Conservation (phyloP, 2,888 invertebrate genomes). For the Brenthis hecate region DNA sequence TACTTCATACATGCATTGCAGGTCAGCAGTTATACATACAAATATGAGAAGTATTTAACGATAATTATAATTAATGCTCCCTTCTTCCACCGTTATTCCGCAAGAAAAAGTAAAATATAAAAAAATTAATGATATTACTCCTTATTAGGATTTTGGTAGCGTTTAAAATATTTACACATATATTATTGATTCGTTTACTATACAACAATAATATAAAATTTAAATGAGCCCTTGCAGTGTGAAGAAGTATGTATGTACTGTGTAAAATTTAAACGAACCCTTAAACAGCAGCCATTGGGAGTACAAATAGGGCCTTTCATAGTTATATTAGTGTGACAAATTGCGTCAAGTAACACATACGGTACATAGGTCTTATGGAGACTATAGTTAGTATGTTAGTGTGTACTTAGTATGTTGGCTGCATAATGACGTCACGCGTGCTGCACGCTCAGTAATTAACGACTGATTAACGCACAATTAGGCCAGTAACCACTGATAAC, state of each 20-base stretch:
- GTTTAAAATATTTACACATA: too few relatives aligned
- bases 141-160: too few relatives aligned
- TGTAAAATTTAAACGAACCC: neutral
- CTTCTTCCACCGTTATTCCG: too few relatives aligned
- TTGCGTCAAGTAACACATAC: constrained; percentile 53
- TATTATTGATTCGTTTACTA: too few relatives aligned
- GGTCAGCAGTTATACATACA: too few relatives aligned
- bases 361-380: constrained; percentile 49
- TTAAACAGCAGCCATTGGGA: neutral
- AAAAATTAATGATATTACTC: too few relatives aligned
- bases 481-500: constrained; percentile 59
- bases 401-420: constrained; percentile 27
- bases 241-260: too few relatives aligned
- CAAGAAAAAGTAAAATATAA: too few relatives aligned
- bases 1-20: too few relatives aligned
- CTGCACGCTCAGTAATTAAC: constrained; percentile 57
- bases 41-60: too few relatives aligned
- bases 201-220: neutral
- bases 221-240: neutral
- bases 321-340: constrained; percentile 47
- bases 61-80: too few relatives aligned
- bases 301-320: constrained; percentile 13
- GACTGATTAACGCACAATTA: constrained; percentile 71
- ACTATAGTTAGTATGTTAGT: neutral
- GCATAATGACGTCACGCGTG: constrained; percentile 60